Evolutionary conservation across 2,888 invertebrate species (phyloP), one percentile per base, ranked within the genome.

Genomic region (Hymenopus coronatus): DNA sequence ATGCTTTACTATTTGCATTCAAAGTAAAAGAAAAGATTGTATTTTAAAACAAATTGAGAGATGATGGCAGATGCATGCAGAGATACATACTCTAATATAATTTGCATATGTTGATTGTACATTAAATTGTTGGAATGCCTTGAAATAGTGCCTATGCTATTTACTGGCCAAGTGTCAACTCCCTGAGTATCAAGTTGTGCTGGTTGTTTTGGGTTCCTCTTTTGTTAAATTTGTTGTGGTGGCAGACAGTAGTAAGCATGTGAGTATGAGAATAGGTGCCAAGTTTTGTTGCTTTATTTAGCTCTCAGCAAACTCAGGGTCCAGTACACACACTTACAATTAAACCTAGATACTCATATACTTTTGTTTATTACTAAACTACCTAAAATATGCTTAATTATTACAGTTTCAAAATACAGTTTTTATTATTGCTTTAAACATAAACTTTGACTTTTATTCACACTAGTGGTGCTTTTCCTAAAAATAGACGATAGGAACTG

Each of bases 281-380:
- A 87, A 87, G 87, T 33, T 87, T 87, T 87, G 87, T 87, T 87
- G 87, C 87, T 87, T 87, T 87, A 87, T 87, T 87, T 87, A 87
- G 87, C 82, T 87, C 82, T 46, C 82, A 87, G 87, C 87, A 87
- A 87, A 28, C 82, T 87, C 54, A 70, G 87, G 87, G 87, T 82
- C 87, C 28, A 54, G 87, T 87, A 87, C 82, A 87, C 82, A 33
- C 82, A 9, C 28, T 82, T 87, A 15, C 33, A 87, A 82, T 87
- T 82, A n/a, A 81, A 86, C 30, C 81, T 33, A 82, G 82, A 87
- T 40, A 33, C 87, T 87, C 87, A 82, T 70, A 70, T 20, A 70
- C 54, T 70, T 70, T 25, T 70, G 15, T 70, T 70, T 70, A 70
- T 70, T 70, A 70, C 54, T 70, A 70, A 70, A 70, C 25, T 6